Base-by-base conservation (phyloP, 1,140 invertebrate species). In the Agrypnia vestita region DNA sequence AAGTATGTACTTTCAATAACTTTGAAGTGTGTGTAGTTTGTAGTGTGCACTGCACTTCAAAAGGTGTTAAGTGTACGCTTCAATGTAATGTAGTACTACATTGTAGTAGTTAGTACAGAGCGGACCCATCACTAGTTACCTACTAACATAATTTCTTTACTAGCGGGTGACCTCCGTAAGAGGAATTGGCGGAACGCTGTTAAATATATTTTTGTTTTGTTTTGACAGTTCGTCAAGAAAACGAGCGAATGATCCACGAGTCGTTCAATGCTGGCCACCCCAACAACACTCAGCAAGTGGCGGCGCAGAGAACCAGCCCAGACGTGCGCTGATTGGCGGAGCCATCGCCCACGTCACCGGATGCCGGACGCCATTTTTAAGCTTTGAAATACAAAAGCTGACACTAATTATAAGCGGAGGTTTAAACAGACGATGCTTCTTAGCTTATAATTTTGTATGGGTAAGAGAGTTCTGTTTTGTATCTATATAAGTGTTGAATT, bases 221-320 rank as follows among this genome's bases (percentile, higher is more conserved):
- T 59, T 59, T 79, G 55, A 64, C 81, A 82, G 81, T 82, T 55
- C 62, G 81, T 4, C 81, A 82, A 82, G 81, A 82, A 67, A 82
- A 82, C 51, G 81, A 82, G 44, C 35, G 81, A 64, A 82, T 82
- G 21, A 72, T 82, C 17, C 77, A 82, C 47, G 81, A 82, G 21
- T 82, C 81, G 7, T 64, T 73, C 64, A 76, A 82, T 21, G 53
- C 80, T n/a, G 81, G 73, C 0, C 11, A 61, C 15, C 13, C 47
- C 1, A 82, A 82, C 51, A 77, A 47, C 53, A 73, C 72, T 17
- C 78, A 80, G 72, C 73, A 76, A 55, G 56, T 67, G 44, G 74
- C 56, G 15, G 73, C 73, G 4, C 77, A 62, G 44, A 69, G 46
- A 55, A 78, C 35, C n/a, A 76, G 62, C 64, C 19, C 49, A 4